These are phyloP conservation scores for Virgularia gustaviana DNA, from an alignment of 92 coral and sea anemone species.

Conservation along the genomic window DNA sequence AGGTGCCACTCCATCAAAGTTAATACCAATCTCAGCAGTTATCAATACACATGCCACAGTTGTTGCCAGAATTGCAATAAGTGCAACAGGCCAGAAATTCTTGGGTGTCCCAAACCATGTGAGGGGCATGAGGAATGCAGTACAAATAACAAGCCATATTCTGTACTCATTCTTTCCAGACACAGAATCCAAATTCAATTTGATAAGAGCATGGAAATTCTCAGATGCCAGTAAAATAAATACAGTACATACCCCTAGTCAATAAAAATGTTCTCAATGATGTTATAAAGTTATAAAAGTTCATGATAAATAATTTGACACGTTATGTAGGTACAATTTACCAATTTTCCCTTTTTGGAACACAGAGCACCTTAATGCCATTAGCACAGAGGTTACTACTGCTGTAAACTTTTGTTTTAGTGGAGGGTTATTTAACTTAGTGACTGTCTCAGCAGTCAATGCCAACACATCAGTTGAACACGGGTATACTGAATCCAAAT, in stretches of 20 bases:
- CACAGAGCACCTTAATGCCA: no score
- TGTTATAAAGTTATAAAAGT: not conserved
- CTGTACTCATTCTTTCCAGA: constrained; percentile 57
- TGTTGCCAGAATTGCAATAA: constrained; percentile 81
- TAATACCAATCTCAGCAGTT: constrained; percentile 64
- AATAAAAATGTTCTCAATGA: not conserved
- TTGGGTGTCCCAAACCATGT: constrained; percentile 95
- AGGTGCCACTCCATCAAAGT: constrained; percentile 55
- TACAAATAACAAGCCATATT: constrained; percentile 74
- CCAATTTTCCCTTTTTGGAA: no score
- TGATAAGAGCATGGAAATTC: constrained; percentile 65
- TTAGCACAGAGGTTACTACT: no score
- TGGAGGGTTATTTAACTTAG: no score
- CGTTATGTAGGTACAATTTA: no score
- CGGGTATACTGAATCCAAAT: not conserved
- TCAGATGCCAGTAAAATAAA: constrained; percentile 80
- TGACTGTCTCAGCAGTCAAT: not conserved
- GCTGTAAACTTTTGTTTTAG: no score
- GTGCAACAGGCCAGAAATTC: constrained; percentile 92
- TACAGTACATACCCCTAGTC: constrained; percentile 76
- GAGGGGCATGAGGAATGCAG: constrained; percentile 70
- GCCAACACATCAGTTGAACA: not conserved
- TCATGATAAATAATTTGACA: not conserved
- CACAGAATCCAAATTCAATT: constrained; percentile 48
- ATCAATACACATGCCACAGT: constrained; percentile 79